Evolutionary conservation across 92 coral and sea anemone genomes (phyloP), one percentile per base, ranked within the genome.

Genomic region (Palythoa grandiflora): DNA sequence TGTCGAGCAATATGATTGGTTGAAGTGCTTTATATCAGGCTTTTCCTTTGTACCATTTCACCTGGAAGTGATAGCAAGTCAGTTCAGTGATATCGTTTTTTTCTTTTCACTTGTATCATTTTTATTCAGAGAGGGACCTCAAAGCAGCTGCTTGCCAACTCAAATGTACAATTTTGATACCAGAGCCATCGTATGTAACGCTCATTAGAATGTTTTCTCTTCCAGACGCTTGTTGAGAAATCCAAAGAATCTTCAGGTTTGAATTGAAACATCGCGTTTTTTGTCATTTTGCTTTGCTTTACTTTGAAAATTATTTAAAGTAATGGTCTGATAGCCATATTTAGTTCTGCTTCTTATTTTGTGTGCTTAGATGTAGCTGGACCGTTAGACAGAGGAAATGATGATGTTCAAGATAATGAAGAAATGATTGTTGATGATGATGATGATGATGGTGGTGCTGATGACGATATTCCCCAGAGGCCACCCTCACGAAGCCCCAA

Each of bases 181-280:
- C 50, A 44, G 50, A 44, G 5, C 6, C 7, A 8, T 44, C 5
- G 50, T 44, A 44, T 44, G 50, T 44, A 44, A 8, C 50, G 47
- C 6, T 40, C 48, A 10, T 20, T 6, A n/a, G 71, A 3, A 57
- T 73, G 21, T 40, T 36, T 38, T 70, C 14, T 77, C 20, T 72
- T 74, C 68, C 86, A 96, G 98, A 92, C 89, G 11, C 91, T 96
- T 38, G 88, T 94, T 88, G 89, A 94, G 80, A 94, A 94, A 79
- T 96, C 98, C 21, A 93, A 88, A 79, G 96, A 90, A 52, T 93
- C 96, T 13, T 83, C 95, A 85, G 96, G 98, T 96, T 78, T 9
- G 78, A 36, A 15, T 16, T 83, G n/a, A 16, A 15, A 8, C 9
- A 39, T 9, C 13, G 2, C 16, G 2, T 39, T 78, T 3, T 37